Percentiles rank a stretch among this genome's conserved stretches.
These are phyloP conservation scores for Dastarcus helophoroides DNA, from an alignment of 2,888 invertebrate species.

Conservation along the genomic window DNA sequence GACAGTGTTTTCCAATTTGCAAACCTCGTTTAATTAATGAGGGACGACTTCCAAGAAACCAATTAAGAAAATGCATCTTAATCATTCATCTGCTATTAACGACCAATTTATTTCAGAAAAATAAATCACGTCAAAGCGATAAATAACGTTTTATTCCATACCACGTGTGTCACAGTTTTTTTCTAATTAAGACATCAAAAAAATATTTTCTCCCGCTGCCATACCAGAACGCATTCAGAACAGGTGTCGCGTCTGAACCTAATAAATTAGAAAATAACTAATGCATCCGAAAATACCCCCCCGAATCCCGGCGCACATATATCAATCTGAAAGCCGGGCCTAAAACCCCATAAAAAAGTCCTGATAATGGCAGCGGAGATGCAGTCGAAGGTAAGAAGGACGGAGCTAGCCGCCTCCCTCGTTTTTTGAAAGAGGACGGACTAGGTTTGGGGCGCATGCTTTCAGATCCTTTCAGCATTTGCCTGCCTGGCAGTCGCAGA, in stretches of 20 bases:
- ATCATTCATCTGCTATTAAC: too few relatives aligned
- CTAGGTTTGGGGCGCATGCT: slow-evolving; percentile 24
- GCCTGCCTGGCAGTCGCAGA: slow-evolving; percentile 19
- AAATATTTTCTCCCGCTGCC: slow-evolving; percentile 5
- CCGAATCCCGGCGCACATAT: slow-evolving; percentile 22
- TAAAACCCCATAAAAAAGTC: slow-evolving; percentile 23
- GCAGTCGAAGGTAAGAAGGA: slow-evolving; percentile 10
- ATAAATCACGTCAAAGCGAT: too few relatives aligned
- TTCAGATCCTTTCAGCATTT: slow-evolving; percentile 20
- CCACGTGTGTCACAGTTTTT: background rate
- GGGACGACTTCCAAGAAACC: too few relatives aligned
- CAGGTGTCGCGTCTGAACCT: slow-evolving; percentile 30
- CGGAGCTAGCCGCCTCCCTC: slow-evolving; percentile 8
- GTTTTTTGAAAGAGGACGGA: slow-evolving; percentile 9
- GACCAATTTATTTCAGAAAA: too few relatives aligned
- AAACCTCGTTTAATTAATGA: too few relatives aligned
- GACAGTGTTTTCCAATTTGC: too few relatives aligned
- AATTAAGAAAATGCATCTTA: too few relatives aligned
- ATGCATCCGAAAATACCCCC: slow-evolving; percentile 30
- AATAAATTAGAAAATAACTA: slow-evolving; percentile 32
- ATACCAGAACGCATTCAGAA: slow-evolving; percentile 15
- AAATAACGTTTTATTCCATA: too few relatives aligned
- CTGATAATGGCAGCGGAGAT: slow-evolving; percentile 21
- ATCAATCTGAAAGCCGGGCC: slow-evolving; percentile 24
- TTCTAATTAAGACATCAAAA: slow-evolving; percentile 1